phyloP scores from a whole-genome alignment of 2,797 vertebrate species.

The Cuculus canorus region DNA sequence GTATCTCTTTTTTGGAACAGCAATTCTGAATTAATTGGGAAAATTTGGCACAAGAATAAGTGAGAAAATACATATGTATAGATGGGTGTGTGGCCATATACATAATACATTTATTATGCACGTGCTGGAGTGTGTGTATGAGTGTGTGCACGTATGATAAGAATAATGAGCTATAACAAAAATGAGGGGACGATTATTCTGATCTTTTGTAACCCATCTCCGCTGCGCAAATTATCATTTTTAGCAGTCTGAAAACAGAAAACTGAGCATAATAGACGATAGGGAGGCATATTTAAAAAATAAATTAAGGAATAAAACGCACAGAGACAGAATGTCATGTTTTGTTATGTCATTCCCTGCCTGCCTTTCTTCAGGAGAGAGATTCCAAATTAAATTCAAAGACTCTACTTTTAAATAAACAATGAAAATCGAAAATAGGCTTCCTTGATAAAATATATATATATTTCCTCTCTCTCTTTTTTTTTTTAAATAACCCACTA shows the following conservation, averaged over 20 bases:
- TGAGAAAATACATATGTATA: not conserved
- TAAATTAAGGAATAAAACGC: slow-evolving; percentile 34
- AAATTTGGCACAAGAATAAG: slow-evolving; percentile 2
- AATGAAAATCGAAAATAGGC: not conserved
- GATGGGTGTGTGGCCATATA: not conserved
- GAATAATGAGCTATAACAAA: slow-evolving; percentile 48
- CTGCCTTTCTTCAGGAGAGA: slow-evolving; percentile 32
- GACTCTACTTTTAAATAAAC: slow-evolving; percentile 11
- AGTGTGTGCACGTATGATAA: slow-evolving; percentile 27
- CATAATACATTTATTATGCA: slow-evolving; percentile 24
- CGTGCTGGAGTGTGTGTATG: not conserved
- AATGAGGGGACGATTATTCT: slow-evolving; percentile 20
- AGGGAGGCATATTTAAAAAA: slow-evolving; percentile 16
- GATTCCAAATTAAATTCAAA: not conserved
- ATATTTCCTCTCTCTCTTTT: not conserved
- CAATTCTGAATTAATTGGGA: not conserved
- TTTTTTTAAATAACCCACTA: not conserved
- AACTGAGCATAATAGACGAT: not conserved
- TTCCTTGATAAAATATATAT: slow-evolving; percentile 31
- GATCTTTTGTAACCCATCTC: slow-evolving; percentile 21
- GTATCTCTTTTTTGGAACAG: not conserved
- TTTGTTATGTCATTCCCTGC: slow-evolving; percentile 31
- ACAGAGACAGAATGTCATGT: slow-evolving; percentile 20
- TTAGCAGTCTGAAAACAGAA: slow-evolving; percentile 18
- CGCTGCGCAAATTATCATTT: slow-evolving; percentile 6